These are phyloP conservation scores for Megastigmus dorsalis DNA, from an alignment of 2,888 invertebrate genomes.

Conservation along the genomic window DNA sequence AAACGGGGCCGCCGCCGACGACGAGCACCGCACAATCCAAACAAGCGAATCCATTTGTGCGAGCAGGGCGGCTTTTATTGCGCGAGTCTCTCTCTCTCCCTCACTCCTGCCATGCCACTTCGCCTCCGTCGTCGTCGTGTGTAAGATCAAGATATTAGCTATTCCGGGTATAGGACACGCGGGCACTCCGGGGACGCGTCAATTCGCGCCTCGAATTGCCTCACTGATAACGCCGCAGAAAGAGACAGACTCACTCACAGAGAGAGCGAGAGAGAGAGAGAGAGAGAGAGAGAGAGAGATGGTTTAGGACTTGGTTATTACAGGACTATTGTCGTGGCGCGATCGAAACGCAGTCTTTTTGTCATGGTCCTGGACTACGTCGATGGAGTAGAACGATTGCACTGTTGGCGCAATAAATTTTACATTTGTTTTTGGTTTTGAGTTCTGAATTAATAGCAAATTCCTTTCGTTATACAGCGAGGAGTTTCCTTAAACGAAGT, in stretches of 20 bases:
- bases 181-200: conserved; percentile 1
- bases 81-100: too few species aligned
- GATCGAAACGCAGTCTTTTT: neutral
- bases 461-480: too few species aligned
- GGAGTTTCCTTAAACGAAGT: too few species aligned
- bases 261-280: neutral
- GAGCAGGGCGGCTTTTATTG: conserved; percentile 2
- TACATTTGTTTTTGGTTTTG: too few species aligned
- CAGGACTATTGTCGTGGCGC: conserved; percentile 6
- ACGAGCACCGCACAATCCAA: neutral
- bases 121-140: neutral
- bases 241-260: neutral
- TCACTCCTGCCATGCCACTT: too few species aligned
- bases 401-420: too few species aligned
- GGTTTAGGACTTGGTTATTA: neutral
- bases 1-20: too few species aligned
- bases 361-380: too few species aligned
- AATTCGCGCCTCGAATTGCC: conserved; percentile 1
- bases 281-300: neutral
- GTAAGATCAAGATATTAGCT: conserved; percentile 21
- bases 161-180: conserved; percentile 7
- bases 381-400: too few species aligned
- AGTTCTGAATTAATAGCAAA: too few species aligned
- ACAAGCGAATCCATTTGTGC: conserved; percentile 23
- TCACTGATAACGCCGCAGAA: conserved; percentile 3